Evolutionary conservation across 2,888 invertebrate species (phyloP).

Genomic region (Hoplodrina blanda): DNA sequence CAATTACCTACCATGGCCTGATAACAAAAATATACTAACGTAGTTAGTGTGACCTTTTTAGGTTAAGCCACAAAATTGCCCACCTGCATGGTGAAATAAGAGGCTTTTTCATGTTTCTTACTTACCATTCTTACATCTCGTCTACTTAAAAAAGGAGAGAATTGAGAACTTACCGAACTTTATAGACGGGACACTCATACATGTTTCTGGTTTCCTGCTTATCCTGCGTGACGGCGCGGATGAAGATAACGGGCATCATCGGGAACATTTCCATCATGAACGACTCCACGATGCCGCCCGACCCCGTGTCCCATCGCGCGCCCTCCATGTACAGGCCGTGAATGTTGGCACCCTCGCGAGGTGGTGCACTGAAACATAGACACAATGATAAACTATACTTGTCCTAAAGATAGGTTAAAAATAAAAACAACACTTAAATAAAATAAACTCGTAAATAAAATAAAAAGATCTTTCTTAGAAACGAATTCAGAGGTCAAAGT

Average conservation of each 20-base stretch:
- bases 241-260: conserved; percentile 96
- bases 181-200: conserved; percentile 98
- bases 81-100: no score
- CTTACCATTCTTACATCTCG: no score
- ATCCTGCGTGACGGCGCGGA: conserved; percentile 96
- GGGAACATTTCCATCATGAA: conserved; percentile 97
- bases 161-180: conserved; percentile 91
- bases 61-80: no score
- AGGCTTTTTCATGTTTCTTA: no score
- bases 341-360: conserved; percentile 97
- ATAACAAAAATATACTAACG: no score
- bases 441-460: no score
- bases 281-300: conserved; percentile 95
- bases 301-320: conserved; percentile 96
- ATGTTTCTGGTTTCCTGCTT: conserved; percentile 96
- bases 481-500: no score
- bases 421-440: background rate
- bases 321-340: conserved; percentile 98
- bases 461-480: no score
- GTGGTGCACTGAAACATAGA: conserved; percentile 91
- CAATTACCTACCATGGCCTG: no score
- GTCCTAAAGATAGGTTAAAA: background rate
- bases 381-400: background rate
- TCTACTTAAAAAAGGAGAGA: background rate
- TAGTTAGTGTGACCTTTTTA: no score